These are phyloP conservation scores for Rhinolophus sinicus DNA, from an alignment of 2,113 vertebrate species.

Conservation along the genomic window DNA sequence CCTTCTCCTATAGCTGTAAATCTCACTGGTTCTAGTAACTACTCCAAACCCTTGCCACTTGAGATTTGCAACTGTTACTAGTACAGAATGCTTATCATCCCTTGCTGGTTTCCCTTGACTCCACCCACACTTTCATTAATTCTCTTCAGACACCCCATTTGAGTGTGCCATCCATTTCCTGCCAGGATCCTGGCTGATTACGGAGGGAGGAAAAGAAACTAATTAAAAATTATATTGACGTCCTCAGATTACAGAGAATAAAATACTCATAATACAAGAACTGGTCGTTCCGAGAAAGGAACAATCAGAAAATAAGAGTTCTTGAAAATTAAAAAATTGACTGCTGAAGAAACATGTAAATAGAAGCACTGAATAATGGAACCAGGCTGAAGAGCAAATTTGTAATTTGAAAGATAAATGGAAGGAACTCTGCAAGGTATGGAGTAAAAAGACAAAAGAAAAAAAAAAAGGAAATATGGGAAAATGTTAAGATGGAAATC, in stretches of 20 bases:
- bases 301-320: slow-evolving; percentile 26
- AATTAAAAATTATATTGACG: slow-evolving; percentile 52
- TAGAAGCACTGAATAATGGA: not conserved
- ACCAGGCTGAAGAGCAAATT: not conserved
- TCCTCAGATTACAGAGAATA: slow-evolving; percentile 12
- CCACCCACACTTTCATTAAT: not conserved
- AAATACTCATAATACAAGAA: slow-evolving; percentile 47
- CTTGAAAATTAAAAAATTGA: slow-evolving; percentile 31
- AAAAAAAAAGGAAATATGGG: not conserved
- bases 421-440: not conserved
- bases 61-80: not conserved
- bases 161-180: not conserved
- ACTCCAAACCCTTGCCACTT: not conserved
- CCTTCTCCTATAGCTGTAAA: not conserved
- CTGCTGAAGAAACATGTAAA: not conserved
- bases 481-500: slow-evolving; percentile 16
- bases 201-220: slow-evolving; percentile 35
- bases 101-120: not conserved
- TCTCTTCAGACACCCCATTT: not conserved
- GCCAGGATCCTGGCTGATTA: slow-evolving; percentile 24
- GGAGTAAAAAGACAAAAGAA: not conserved
- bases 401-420: slow-evolving; percentile 35
- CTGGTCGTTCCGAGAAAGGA: slow-evolving; percentile 41
- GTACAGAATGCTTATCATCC: not conserved
- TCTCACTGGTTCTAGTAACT: not conserved